These are phyloP conservation scores for Nothoprocta perdicaria DNA, from an alignment of 2,113 vertebrate genomes.

Conservation along the genomic window DNA sequence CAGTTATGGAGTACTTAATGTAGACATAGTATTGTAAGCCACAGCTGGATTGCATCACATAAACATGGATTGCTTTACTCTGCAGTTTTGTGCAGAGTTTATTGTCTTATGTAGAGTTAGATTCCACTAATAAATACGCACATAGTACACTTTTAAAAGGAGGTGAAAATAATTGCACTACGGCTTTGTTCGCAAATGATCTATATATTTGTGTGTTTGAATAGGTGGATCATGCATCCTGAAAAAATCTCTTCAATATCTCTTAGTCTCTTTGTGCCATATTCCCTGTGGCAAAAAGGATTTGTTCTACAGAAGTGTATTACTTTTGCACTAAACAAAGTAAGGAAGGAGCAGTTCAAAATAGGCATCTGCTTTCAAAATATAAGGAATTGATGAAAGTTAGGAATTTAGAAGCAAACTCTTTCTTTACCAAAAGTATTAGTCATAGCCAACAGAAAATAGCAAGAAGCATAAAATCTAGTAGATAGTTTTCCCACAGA, in stretches of 20 bases:
- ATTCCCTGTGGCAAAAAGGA: background rate
- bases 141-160: background rate
- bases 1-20: background rate
- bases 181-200: background rate
- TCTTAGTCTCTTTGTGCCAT: background rate
- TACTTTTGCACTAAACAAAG: background rate
- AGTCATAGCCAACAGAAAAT: background rate
- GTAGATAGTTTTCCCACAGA: background rate
- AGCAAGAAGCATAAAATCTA: background rate
- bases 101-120: background rate
- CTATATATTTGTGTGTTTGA: background rate
- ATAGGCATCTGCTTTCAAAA: background rate
- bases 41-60: background rate
- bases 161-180: background rate
- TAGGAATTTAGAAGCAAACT: background rate
- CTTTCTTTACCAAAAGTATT: background rate
- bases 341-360: background rate
- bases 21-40: background rate
- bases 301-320: background rate
- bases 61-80: rapidly evolving
- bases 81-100: background rate
- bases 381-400: background rate
- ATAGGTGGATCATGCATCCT: background rate
- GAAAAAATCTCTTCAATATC: background rate
- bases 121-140: background rate